Evolutionary conservation across 2,888 invertebrate species (phyloP).

Genomic region (Drosophila meridiana): DNA sequence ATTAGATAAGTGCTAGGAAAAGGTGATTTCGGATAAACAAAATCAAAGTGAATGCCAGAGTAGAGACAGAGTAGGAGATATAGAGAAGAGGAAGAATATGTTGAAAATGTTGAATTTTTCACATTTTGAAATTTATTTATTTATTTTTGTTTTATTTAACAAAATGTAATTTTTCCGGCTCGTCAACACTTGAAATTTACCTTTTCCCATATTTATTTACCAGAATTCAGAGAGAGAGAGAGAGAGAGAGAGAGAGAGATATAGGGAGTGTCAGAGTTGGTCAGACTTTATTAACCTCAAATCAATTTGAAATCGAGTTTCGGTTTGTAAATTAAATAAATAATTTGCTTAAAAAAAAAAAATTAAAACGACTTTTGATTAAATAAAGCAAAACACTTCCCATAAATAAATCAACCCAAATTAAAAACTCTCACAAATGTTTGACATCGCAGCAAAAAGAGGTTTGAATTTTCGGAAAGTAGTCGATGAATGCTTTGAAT

Average conservation of each 20-base stretch:
- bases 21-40: not conserved
- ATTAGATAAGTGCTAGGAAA: conserved; percentile 4
- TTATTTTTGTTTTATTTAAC: conserved; percentile 5
- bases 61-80: too few species aligned
- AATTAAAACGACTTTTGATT: not conserved
- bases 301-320: conserved; percentile 7
- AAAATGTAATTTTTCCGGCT: conserved; percentile 16
- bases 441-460: not conserved
- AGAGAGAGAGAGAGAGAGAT: not conserved
- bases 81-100: not conserved
- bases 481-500: not conserved
- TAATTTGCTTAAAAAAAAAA: conserved; percentile 5
- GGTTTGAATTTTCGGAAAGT: not conserved
- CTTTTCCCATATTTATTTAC: conserved; percentile 16
- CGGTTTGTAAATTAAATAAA: conserved; percentile 8
- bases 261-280: not conserved
- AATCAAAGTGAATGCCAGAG: too few species aligned
- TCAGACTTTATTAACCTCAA: conserved; percentile 2
- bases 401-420: conserved; percentile 5
- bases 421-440: not conserved
- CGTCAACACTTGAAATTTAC: conserved; percentile 26
- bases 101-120: conserved; percentile 24
- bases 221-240: not conserved
- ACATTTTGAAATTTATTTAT: conserved; percentile 17
- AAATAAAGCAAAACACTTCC: not conserved